Evolutionary conservation across 2,888 invertebrate genomes (phyloP).

Genomic region (Drosophila fulvimacula): DNA sequence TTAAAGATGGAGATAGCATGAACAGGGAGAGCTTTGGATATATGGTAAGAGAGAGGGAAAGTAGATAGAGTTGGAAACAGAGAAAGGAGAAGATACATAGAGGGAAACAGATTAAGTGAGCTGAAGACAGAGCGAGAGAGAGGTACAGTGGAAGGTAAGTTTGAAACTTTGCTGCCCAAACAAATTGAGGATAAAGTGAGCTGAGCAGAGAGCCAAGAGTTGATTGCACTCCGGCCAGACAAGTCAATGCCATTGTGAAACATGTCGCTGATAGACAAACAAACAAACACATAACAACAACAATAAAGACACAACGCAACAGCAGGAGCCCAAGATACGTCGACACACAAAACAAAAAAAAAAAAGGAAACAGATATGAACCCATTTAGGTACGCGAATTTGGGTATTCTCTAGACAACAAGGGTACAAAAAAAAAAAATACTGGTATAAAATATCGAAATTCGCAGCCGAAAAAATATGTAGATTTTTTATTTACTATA

Average conservation of each 20-base stretch:
- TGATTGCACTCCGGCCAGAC: constrained; percentile 58
- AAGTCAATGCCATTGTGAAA: constrained; percentile 54
- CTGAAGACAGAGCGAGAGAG: background rate
- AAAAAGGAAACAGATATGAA: constrained; percentile 13
- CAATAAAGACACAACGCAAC: constrained; percentile 31
- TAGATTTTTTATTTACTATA: background rate
- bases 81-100: background rate
- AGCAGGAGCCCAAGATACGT: constrained; percentile 27
- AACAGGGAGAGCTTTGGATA: background rate
- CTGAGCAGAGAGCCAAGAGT: constrained; percentile 29
- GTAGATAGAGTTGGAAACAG: background rate
- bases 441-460: background rate
- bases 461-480: constrained; percentile 1
- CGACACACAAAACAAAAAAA: constrained; percentile 8
- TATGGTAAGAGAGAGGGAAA: background rate
- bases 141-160: background rate
- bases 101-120: background rate
- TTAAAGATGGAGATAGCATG: no score
- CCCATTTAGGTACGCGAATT: constrained; percentile 8
- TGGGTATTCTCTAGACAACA: constrained; percentile 17
- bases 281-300: constrained; percentile 30
- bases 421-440: background rate
- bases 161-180: constrained; percentile 6
- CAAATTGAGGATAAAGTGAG: constrained; percentile 26
- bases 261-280: constrained; percentile 42